Base-by-base conservation (phyloP, 2,797 vertebrate genomes). In the Malacoctenus gilli region DNA sequence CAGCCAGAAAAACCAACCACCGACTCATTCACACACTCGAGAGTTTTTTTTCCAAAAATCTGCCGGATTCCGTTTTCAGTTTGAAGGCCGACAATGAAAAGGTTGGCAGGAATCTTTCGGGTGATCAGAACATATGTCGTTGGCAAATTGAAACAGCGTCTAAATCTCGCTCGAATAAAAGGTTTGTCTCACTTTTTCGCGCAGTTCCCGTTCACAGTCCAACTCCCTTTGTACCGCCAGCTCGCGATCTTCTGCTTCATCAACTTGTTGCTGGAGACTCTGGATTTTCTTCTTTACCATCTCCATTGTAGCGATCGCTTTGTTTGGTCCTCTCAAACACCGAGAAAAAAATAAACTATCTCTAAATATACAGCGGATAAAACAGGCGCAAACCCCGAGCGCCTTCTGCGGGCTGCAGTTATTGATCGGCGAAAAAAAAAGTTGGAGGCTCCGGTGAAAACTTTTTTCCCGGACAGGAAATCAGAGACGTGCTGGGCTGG, bases 221-320 rank as follows among this genome's bases (percentile, higher is more conserved):
- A 95, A 57, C 28, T 94, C 92, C 64, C 88, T 90, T 88, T 96
- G 94, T 82, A 95, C 81, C 5, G 63, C 68, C 84, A 92, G 89
- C 31, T 94, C 92, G 21, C 93, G 91, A 38, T 95, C 94, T 55
- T 97, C 94, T 34, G 95, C 95, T 72, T 95, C 94, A 82, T 96
- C 95, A 32, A 93, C 93, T 85, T 96, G 94, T 70, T 87, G 92
- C 86, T 96, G 94, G 48, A 97, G 90, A 30, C 83, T 79, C 65
- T 95, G 94, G 90, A 97, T 96, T 89, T 96, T 97, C 89, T 93
- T 93, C 87, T 95, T 96, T 34, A 97, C 93, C 14, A 90, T 83
- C 64, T 96, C 95, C 91, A 98, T 87, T 7, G 47, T 67, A 1
- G 34, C 60, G 55, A n/a, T 30, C 37, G 2, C 18, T 67, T 48